Evolutionary conservation across 1,140 invertebrate genomes (phyloP).

Genomic region (Hypothenemus hampei): DNA sequence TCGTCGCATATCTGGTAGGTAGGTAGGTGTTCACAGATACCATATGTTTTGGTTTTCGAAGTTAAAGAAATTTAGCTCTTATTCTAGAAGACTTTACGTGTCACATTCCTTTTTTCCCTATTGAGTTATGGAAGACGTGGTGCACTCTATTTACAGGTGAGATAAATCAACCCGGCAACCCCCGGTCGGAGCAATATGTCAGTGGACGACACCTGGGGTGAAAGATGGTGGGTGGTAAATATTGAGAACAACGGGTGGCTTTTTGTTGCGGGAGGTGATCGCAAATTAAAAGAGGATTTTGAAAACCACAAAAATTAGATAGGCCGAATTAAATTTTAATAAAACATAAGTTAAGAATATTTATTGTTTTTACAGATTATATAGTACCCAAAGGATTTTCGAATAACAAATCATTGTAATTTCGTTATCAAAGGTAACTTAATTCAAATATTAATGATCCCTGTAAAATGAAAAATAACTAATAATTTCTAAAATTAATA

Average conservation of each 20-base stretch:
- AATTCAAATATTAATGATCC: no score
- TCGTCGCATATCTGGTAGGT: conserved; percentile 32
- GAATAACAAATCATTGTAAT: no score
- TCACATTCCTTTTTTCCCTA: conserved; percentile 5
- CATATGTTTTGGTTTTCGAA: conserved; percentile 12
- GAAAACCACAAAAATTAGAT: no score
- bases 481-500: no score
- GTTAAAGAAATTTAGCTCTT: conserved; percentile 17
- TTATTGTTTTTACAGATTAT: no score
- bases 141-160: conserved; percentile 28
- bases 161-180: conserved; percentile 30
- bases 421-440: no score
- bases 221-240: conserved; percentile 28
- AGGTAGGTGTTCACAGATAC: conserved; percentile 32
- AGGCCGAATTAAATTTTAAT: no score
- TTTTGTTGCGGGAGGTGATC: neutral
- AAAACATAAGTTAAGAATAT: no score
- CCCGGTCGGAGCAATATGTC: conserved; percentile 31
- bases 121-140: conserved; percentile 26
- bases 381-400: no score
- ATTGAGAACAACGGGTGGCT: conserved; percentile 19
- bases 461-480: no score
- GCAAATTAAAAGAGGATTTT: no score
- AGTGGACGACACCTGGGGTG: conserved; percentile 26
- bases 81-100: conserved; percentile 2